These are phyloP conservation scores for Melanerpes aurifrons DNA, from an alignment of 2,113 vertebrate species.

Conservation along the genomic window DNA sequence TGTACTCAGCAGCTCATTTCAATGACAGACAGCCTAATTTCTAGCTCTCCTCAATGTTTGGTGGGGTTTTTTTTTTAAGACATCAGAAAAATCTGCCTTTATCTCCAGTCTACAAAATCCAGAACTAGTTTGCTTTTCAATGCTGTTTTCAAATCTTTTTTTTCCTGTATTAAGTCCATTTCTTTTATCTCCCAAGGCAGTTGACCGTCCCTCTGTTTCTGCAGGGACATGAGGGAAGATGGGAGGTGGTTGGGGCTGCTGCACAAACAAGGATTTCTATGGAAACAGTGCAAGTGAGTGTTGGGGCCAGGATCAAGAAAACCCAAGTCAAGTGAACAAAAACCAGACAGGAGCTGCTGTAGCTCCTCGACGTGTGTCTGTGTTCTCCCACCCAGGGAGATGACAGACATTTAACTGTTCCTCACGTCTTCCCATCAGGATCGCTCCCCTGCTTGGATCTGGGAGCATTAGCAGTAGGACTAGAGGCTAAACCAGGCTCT, in stretches of 20 bases:
- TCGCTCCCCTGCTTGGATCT: background rate
- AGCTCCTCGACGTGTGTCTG: rapidly evolving
- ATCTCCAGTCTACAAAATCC: background rate
- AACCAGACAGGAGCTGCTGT: background rate
- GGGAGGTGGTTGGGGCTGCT: background rate
- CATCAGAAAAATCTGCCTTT: background rate
- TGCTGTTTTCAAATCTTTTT: background rate
- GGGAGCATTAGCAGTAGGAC: background rate
- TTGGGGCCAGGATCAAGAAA: background rate
- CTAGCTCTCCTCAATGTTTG: background rate
- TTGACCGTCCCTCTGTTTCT: background rate
- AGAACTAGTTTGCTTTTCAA: background rate
- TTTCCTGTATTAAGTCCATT: background rate
- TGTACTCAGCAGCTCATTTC: background rate
- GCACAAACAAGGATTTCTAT: background rate
- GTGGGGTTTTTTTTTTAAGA: background rate
- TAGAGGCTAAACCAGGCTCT: background rate
- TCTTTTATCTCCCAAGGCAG: background rate
- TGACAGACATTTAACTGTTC: background rate
- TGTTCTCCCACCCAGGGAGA: background rate
- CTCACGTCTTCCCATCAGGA: background rate
- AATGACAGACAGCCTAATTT: background rate
- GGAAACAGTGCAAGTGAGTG: background rate
- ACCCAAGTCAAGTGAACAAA: background rate
- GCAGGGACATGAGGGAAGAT: background rate